Evolutionary conservation across 2,797 vertebrate genomes (phyloP).

Genomic region (Agapornis canus): DNA sequence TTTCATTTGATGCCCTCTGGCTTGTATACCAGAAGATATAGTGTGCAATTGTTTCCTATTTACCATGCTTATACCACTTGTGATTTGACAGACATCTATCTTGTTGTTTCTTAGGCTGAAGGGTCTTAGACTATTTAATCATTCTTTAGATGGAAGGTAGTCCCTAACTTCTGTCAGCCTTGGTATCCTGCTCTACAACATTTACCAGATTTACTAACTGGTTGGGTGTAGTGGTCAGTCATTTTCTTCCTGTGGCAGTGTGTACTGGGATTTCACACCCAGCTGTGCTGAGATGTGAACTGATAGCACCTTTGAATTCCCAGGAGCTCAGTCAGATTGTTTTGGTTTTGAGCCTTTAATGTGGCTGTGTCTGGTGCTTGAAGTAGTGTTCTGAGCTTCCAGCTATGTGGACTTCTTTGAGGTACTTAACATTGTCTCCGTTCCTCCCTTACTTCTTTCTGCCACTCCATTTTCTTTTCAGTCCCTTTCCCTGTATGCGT

Average conservation of each 20-base stretch:
- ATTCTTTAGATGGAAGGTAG: not conserved
- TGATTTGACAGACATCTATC: not conserved
- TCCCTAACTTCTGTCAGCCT: not conserved
- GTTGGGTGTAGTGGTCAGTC: not conserved
- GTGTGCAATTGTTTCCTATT: not conserved
- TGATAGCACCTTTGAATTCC: not conserved
- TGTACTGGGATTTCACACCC: not conserved
- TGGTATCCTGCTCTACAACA: not conserved
- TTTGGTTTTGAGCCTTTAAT: not conserved
- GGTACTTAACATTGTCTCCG: not conserved
- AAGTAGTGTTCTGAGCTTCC: not conserved
- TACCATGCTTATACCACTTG: not conserved
- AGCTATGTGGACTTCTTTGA: not conserved
- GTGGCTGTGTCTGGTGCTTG: not conserved
- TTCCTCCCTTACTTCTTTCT: not conserved
- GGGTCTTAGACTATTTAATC: not conserved
- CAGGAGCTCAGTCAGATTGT: not conserved
- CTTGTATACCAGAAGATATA: not conserved
- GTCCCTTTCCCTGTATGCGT: not conserved
- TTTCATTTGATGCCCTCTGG: not conserved
- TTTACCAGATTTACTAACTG: not conserved
- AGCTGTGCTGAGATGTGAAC: not conserved
- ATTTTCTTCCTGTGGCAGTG: not conserved
- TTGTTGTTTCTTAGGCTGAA: not conserved
- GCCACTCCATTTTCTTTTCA: not conserved